Percentiles rank a stretch among this genome's conserved stretches.
These are phyloP conservation scores for Engystomops pustulosus DNA, from an alignment of 2,113 vertebrate genomes.

Conservation along the genomic window DNA sequence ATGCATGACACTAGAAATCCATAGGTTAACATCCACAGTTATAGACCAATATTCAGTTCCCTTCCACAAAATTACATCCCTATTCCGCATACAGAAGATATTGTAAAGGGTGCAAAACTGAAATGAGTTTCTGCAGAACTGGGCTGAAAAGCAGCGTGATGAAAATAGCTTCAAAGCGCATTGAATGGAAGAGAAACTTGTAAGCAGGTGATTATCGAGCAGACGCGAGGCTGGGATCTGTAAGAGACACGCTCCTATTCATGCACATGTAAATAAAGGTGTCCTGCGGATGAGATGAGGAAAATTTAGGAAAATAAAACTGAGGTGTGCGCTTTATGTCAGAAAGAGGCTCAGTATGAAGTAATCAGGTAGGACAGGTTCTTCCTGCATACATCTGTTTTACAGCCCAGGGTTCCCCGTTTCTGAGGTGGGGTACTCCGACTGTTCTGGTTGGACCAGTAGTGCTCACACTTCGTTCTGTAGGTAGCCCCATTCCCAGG, in stretches of 20 bases:
- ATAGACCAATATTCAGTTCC: not conserved
- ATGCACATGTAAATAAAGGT: conserved; percentile 1
- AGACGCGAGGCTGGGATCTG: not conserved
- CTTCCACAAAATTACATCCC: not conserved
- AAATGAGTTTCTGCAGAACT: conserved; percentile 16
- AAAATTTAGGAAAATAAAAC: not conserved
- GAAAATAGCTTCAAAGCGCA: conserved; percentile 22
- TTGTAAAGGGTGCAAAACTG: not conserved
- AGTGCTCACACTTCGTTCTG: too few relatives aligned
- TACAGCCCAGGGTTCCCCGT: too few relatives aligned
- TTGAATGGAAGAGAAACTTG: not conserved
- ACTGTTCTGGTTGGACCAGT: too few relatives aligned
- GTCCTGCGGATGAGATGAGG: not conserved
- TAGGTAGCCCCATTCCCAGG: too few relatives aligned
- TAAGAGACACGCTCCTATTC: not conserved
- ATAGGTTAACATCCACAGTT: too few relatives aligned
- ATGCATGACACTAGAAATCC: not conserved
- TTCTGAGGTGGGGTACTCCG: too few relatives aligned
- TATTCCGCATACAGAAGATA: not conserved
- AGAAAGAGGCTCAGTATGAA: not conserved
- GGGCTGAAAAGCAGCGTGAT: conserved; percentile 25
- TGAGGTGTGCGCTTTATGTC: not conserved
- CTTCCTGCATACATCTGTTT: too few relatives aligned
- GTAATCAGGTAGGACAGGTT: not conserved
- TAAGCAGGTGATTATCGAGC: conserved; percentile 25